Base-by-base conservation (phyloP, 2,888 invertebrate species). In the Trichacis sp. region DNA sequence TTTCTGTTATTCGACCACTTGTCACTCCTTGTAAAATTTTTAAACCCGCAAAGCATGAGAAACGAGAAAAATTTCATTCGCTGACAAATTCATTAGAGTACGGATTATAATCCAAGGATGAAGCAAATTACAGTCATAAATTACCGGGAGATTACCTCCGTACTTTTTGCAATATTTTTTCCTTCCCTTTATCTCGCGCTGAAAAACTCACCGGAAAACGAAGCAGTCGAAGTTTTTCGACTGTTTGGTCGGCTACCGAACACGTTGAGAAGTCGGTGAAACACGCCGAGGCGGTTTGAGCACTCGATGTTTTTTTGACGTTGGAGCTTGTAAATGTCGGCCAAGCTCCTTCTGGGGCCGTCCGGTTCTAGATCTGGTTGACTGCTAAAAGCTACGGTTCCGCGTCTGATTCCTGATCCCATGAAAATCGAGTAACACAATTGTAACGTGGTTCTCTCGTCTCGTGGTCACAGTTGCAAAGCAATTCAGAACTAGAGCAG, bases 161-260 rank as follows among this genome's bases (percentile, higher is more conserved):
- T 24, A 24, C 8, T 8, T 24, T 24, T 24, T 24, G 8, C 24
- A 24, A 8, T 24, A 24, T n/a, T n/a, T n/a, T n/a, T n/a, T n/a
- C n/a, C n/a, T n/a, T n/a, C n/a, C n/a, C n/a, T n/a, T n/a, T 4
- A 40, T 40, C 33, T 6, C 33, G n/a, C 24, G 24, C 24, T 4
- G 40, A 40, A 40, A 43, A 19, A 49, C 50, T 60, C 71, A 80
- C 82, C 81, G 8, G 83, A 87, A 75, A 91, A 90, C 0, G 90
- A 88, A 76, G 89, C 88, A 0, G 88, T 87, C 0, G 91, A 91
- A 0, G 91, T 90, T 79, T 91, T 91, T 64, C 91, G 87, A 75
- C 90, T 90, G 3, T 87, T 86, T 0, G 90, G 88, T 75, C 89
- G 87, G 70, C 89, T 88, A 46, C 89, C 89, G 74, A 92, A 90